A percentile compares a stretch with the other conserved stretches of the same genome.
Evolutionary conservation across 2,888 invertebrate genomes (phyloP).

Genomic region (Sympetrum striolatum): DNA sequence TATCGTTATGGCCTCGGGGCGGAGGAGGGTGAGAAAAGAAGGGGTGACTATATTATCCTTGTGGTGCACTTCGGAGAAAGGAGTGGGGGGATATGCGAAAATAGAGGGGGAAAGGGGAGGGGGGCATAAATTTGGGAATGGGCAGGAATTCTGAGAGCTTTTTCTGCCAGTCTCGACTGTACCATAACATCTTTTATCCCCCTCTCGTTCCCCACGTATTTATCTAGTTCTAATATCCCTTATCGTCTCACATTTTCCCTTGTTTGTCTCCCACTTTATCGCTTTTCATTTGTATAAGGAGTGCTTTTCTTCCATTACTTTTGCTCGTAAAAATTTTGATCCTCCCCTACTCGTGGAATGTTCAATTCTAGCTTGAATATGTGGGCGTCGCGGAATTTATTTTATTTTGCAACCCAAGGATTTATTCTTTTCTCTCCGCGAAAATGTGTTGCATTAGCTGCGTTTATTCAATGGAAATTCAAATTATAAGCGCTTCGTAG

Average conservation of each 20-base stretch:
- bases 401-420: neutral
- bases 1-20: constrained; percentile 33
- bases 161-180: constrained; percentile 31
- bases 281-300: neutral
- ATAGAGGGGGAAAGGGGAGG: neutral
- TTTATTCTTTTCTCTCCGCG: neutral
- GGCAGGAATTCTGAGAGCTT: constrained; percentile 17
- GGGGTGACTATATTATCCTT: constrained; percentile 26
- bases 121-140: constrained; percentile 31
- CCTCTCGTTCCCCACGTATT: neutral
- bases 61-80: neutral
- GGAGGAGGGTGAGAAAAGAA: neutral
- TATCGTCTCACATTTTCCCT: neutral
- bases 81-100: neutral
- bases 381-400: too few relatives aligned
- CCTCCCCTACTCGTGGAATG: neutral
- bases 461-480: neutral
- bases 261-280: neutral
- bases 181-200: constrained; percentile 28
- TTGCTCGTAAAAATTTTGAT: neutral
- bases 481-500: too few relatives aligned
- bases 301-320: neutral
- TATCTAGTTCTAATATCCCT: neutral
- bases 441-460: neutral
- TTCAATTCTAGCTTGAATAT: too few relatives aligned